Conservation (phyloP, 1,140 invertebrate genomes). For the Tyrophagus putrescentiae region DNA sequence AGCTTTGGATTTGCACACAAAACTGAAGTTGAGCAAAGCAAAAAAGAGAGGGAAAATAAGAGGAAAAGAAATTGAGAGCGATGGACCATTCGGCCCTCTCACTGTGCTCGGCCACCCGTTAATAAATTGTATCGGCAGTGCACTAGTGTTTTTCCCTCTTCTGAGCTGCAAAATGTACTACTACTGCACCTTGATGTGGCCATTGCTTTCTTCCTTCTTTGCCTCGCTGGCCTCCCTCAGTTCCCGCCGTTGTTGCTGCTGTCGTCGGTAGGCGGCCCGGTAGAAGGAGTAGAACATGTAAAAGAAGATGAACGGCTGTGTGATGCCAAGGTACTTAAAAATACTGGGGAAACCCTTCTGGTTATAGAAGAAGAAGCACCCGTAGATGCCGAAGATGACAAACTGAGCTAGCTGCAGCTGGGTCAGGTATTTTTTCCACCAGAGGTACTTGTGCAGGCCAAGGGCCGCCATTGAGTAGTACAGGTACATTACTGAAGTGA, state of each 20-base stretch:
- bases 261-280: slow-evolving; percentile 11
- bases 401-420: slow-evolving; percentile 31
- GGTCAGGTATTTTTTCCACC: slow-evolving; percentile 42
- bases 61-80: too few relatives aligned
- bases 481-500: slow-evolving; percentile 35
- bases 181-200: too few relatives aligned
- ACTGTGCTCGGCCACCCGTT: too few relatives aligned
- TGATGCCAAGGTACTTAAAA: background rate
- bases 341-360: background rate
- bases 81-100: too few relatives aligned
- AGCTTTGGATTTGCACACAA: too few relatives aligned
- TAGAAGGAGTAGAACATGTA: slow-evolving; percentile 19
- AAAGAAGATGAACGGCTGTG: slow-evolving; percentile 21
- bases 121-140: too few relatives aligned
- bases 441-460: slow-evolving; percentile 37
- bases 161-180: too few relatives aligned
- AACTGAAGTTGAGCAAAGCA: too few relatives aligned
- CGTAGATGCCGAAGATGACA: slow-evolving; percentile 12
- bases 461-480: slow-evolving; percentile 39
- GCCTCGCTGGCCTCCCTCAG: too few relatives aligned
- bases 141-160: too few relatives aligned
- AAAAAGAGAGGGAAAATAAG: too few relatives aligned
- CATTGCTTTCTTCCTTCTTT: too few relatives aligned
- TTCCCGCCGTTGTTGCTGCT: background rate
- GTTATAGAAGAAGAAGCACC: background rate